Conservation (phyloP, 2,888 invertebrate genomes). For the Tetheella fluctuosa region DNA sequence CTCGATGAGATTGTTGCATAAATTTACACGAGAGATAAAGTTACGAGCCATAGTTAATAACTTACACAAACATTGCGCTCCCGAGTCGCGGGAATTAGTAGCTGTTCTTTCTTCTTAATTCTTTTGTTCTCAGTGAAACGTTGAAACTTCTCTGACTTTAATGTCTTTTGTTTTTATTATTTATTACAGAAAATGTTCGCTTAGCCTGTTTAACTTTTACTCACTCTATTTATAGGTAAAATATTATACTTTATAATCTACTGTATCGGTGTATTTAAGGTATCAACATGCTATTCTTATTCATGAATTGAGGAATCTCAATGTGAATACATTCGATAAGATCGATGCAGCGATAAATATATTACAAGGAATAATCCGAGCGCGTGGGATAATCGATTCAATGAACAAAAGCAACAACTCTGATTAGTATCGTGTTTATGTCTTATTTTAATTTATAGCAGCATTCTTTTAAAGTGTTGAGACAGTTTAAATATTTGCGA, state of each 20-base stretch:
- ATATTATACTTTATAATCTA: constrained; percentile 12
- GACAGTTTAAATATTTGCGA: background rate
- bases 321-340: constrained; percentile 61
- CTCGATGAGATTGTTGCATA: constrained; percentile 57
- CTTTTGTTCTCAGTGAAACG: constrained; percentile 42
- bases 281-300: constrained; percentile 37
- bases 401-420: constrained; percentile 61
- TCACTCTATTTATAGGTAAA: constrained; percentile 18
- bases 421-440: constrained; percentile 60
- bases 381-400: constrained; percentile 71
- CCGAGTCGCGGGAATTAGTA: constrained; percentile 32
- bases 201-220: constrained; percentile 32
- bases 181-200: constrained; percentile 36
- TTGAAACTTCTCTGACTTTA: constrained; percentile 40
- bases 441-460: constrained; percentile 41
- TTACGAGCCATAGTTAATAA: constrained; percentile 26
- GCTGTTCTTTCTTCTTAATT: constrained; percentile 36
- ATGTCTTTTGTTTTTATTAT: constrained; percentile 43
- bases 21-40: constrained; percentile 42
- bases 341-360: constrained; percentile 54
- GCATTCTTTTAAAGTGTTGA: background rate
- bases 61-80: constrained; percentile 30
- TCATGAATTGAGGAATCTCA: constrained; percentile 53
- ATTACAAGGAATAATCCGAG: constrained; percentile 55
- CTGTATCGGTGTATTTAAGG: constrained; percentile 13